Conservation (phyloP, 2,113 vertebrate genomes). For the Neotoma lepida region DNA sequence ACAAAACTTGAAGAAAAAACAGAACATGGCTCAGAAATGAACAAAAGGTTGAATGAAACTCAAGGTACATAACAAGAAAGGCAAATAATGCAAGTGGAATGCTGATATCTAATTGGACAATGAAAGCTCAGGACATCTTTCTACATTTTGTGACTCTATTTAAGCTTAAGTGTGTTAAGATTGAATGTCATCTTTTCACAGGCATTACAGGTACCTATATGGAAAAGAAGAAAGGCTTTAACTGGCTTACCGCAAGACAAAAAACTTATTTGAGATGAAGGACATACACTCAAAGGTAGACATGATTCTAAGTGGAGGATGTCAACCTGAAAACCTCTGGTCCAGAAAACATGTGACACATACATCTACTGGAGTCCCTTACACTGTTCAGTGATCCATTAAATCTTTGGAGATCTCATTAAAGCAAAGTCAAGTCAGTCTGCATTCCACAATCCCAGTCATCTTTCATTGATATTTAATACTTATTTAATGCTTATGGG, state of each 20-base stretch:
- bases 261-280: constrained; percentile 6
- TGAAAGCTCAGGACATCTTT: not conserved
- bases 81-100: not conserved
- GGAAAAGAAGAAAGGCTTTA: not conserved
- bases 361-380: not conserved
- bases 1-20: constrained; percentile 1
- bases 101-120: not conserved
- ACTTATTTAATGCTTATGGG: not conserved
- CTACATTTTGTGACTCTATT: constrained; percentile 27
- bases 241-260: not conserved
- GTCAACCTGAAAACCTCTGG: not conserved
- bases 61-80: not conserved
- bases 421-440: not conserved
- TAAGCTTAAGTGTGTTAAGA: not conserved
- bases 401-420: not conserved
- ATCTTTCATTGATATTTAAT: not conserved
- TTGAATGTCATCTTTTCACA: constrained; percentile 13
- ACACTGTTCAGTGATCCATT: not conserved
- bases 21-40: not conserved
- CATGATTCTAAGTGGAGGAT: constrained; percentile 7
- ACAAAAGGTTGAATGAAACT: not conserved
- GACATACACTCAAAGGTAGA: not conserved
- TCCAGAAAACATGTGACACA: not conserved
- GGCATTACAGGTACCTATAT: not conserved
- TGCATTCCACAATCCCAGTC: not conserved